Evolutionary conservation across 2,797 vertebrate genomes (phyloP).

Genomic region (Melopsittacus undulatus): DNA sequence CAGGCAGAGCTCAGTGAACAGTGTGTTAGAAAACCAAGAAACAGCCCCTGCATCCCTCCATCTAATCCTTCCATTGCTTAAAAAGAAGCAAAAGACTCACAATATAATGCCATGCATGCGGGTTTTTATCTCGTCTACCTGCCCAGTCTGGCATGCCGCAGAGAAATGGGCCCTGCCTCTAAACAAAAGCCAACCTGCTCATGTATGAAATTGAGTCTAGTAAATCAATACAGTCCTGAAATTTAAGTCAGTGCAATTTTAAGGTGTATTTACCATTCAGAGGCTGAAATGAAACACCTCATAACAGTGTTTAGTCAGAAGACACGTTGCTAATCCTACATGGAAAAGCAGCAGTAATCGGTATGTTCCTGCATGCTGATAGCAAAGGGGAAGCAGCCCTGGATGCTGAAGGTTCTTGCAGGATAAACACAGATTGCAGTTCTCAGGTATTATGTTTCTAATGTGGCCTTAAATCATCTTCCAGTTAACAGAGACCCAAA

Average conservation of each 20-base stretch:
- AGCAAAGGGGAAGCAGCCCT: neutral
- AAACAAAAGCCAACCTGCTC: neutral
- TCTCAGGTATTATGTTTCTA: neutral
- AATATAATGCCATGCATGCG: neutral
- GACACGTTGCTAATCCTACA: neutral
- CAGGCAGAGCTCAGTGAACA: neutral
- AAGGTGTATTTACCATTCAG: neutral
- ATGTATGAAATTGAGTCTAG: neutral
- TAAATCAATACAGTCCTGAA: neutral
- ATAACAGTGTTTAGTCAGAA: neutral
- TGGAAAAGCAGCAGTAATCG: neutral
- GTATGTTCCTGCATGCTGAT: neutral
- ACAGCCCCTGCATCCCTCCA: neutral
- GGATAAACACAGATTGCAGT: neutral
- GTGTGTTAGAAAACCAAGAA: neutral
- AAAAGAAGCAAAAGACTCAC: neutral
- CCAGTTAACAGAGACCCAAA: neutral
- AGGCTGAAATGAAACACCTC: slow-evolving; percentile 10
- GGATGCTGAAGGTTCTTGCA: neutral
- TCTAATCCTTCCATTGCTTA: neutral
- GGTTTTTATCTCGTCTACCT: neutral
- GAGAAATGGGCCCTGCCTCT: neutral
- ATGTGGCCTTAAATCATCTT: neutral
- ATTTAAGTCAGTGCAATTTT: neutral
- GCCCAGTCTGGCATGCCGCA: neutral